Evolutionary conservation across 2,797 vertebrate genomes (phyloP).

Genomic region (Anomalospiza imberbis): DNA sequence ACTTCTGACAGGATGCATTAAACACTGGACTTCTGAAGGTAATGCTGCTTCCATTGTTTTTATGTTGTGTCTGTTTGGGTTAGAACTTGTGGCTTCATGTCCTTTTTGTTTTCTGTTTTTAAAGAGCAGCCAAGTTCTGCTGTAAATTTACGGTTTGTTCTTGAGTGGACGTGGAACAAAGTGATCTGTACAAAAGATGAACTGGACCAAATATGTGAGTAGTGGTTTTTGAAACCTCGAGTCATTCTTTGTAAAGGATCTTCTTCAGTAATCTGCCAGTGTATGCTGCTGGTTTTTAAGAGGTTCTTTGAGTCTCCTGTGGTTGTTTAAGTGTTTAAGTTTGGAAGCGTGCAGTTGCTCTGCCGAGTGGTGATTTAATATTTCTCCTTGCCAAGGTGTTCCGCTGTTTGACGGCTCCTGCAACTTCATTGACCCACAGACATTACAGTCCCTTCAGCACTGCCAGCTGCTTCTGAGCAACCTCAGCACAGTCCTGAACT

Average conservation of each 20-base stretch:
- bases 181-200: conserved; percentile 88
- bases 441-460: conserved; percentile 87
- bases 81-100: not conserved
- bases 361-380: accelerated
- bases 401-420: conserved; percentile 87
- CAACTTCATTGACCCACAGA: conserved; percentile 92
- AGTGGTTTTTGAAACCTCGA: not conserved
- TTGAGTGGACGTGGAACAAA: conserved; percentile 97
- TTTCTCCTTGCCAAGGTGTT: conserved; percentile 20
- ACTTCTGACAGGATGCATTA: conserved; percentile 90
- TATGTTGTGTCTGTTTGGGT: not conserved
- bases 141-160: conserved; percentile 87
- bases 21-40: conserved; percentile 91
- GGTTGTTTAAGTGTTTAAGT: not conserved
- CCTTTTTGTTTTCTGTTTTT: not conserved
- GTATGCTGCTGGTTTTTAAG: not conserved
- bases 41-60: not conserved
- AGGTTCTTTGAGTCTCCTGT: not conserved
- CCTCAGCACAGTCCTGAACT: conserved; percentile 88
- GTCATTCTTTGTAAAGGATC: not conserved
- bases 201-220: conserved; percentile 90
- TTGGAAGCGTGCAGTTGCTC: not conserved
- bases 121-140: conserved; percentile 91
- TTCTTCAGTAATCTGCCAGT: not conserved
- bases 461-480: conserved; percentile 88